Conservation (phyloP, 2,113 vertebrate genomes). For the Ceyx melanurus region DNA sequence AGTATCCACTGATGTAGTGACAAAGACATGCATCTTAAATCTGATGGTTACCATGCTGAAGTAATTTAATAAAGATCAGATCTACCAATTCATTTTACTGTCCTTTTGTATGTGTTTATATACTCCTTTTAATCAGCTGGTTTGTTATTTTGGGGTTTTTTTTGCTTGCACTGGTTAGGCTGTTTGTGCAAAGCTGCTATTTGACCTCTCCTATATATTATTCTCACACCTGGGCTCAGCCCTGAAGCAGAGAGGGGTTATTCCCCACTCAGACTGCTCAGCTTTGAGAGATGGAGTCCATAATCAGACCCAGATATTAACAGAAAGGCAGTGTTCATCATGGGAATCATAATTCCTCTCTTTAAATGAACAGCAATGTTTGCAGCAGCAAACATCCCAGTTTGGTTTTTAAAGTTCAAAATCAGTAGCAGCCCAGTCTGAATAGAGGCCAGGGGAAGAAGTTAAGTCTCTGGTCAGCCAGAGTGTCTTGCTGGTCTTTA, state of each 20-base stretch:
- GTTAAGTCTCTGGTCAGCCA: not conserved
- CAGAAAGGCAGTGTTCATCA: not conserved
- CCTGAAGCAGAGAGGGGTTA: rapidly evolving
- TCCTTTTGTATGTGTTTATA: not conserved
- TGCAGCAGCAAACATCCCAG: not conserved
- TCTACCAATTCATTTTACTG: not conserved
- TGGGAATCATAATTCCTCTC: not conserved
- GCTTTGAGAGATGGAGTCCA: not conserved
- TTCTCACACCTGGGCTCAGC: rapidly evolving
- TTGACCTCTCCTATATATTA: not conserved
- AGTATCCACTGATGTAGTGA: not conserved
- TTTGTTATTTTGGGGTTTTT: not conserved
- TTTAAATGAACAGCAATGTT: not conserved
- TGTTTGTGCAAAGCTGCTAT: not conserved
- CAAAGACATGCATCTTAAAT: slow-evolving; percentile 3
- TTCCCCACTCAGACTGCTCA: not conserved
- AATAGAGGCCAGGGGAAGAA: not conserved
- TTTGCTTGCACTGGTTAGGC: not conserved
- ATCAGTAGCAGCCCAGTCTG: not conserved
- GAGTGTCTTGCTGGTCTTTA: not conserved
- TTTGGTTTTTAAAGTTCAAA: not conserved
- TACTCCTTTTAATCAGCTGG: not conserved
- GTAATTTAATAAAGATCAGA: not conserved
- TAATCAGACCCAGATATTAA: not conserved
- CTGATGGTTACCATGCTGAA: not conserved